These are phyloP conservation scores for Brachystomella parvula DNA, from an alignment of 1,140 invertebrate genomes.

Conservation along the genomic window DNA sequence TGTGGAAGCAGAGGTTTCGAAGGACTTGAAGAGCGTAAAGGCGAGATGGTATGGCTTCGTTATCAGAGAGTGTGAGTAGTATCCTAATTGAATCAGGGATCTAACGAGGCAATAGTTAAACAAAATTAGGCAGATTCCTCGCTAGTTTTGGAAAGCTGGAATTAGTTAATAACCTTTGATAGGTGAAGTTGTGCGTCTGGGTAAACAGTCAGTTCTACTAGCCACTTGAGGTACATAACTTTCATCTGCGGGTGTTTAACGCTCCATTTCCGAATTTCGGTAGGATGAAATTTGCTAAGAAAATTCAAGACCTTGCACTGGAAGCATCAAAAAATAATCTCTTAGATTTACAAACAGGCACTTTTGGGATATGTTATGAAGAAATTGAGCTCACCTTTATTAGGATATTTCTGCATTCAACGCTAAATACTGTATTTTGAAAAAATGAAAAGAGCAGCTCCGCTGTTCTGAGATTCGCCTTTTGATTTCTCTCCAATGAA, in stretches of 20 bases:
- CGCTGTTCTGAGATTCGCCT: slow-evolving; percentile 27
- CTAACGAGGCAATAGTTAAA: slow-evolving; percentile 4
- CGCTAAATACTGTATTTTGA: slow-evolving; percentile 21
- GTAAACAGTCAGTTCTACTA: slow-evolving; percentile 23
- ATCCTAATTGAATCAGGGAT: slow-evolving; percentile 30
- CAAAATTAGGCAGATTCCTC: neutral
- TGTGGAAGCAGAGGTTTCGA: slow-evolving; percentile 31
- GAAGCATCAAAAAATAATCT: slow-evolving; percentile 10
- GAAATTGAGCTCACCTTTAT: slow-evolving; percentile 21
- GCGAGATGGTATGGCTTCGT: slow-evolving; percentile 10
- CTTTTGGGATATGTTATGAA: neutral
- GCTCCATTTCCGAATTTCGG: slow-evolving; percentile 33
- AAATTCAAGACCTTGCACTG: slow-evolving; percentile 20
- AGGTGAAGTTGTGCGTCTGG: slow-evolving; percentile 28
- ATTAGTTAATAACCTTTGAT: slow-evolving; percentile 25
- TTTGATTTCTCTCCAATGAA: slow-evolving; percentile 18
- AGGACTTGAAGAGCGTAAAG: slow-evolving; percentile 24
- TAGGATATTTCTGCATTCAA: slow-evolving; percentile 29
- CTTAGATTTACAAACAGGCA: neutral
- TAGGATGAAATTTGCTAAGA: slow-evolving; percentile 27
- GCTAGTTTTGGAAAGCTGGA: too few relatives aligned
- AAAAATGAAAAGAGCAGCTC: slow-evolving; percentile 24
- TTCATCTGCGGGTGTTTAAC: slow-evolving; percentile 29
- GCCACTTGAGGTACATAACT: slow-evolving; percentile 21
- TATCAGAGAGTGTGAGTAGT: slow-evolving; percentile 17